Conservation (phyloP, 2,113 vertebrate genomes). For the Vombatus ursinus region DNA sequence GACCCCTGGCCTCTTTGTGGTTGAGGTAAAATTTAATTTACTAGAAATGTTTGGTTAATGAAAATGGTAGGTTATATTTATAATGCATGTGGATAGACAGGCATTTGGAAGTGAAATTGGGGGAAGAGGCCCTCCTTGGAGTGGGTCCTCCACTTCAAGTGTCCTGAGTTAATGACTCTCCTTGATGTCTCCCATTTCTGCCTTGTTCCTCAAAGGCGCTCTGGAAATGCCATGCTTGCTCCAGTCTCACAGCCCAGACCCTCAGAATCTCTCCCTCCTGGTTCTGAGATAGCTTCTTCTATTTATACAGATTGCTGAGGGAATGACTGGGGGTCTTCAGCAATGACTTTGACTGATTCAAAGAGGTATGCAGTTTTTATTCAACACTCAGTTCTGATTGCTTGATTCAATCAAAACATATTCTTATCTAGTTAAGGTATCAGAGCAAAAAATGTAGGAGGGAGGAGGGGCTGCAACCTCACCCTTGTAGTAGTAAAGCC, state of each 20-base stretch:
- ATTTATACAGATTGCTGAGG: background rate
- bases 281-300: background rate
- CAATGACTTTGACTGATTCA: too few relatives aligned
- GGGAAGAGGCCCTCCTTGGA: background rate
- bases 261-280: background rate
- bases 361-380: background rate
- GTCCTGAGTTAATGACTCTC: background rate
- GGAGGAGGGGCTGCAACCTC: background rate
- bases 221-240: background rate
- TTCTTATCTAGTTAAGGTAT: background rate
- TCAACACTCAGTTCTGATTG: background rate
- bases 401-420: background rate
- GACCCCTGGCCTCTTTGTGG: background rate
- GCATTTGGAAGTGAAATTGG: background rate
- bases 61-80: background rate
- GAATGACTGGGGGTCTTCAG: too few relatives aligned
- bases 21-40: background rate
- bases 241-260: background rate
- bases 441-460: background rate
- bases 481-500: background rate
- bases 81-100: background rate
- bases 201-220: background rate
- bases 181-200: background rate
- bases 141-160: background rate
- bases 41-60: background rate